phyloP scores from a whole-genome alignment of 1,140 invertebrate species.

The Argopecten irradians region DNA sequence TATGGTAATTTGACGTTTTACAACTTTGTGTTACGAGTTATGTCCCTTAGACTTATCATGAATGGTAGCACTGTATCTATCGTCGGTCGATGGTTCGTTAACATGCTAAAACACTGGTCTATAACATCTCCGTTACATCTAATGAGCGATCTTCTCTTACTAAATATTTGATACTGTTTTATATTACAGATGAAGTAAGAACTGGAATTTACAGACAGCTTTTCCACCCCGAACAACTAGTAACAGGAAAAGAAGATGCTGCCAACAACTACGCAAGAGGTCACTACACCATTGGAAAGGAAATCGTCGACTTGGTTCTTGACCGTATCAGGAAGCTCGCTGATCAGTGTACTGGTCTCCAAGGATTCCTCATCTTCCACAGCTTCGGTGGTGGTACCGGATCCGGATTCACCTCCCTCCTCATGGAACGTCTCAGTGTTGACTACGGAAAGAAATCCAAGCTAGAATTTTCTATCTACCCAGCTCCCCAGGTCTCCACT shows the following conservation, averaged over 20 bases:
- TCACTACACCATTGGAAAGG: conserved; percentile 80
- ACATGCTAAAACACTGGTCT: too few species aligned
- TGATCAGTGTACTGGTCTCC: conserved; percentile 58
- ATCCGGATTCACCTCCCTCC: conserved; percentile 86
- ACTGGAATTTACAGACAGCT: conserved; percentile 69
- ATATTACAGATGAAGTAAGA: conserved; percentile 77
- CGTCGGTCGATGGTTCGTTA: too few species aligned
- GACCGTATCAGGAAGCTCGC: conserved; percentile 80
- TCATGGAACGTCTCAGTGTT: conserved; percentile 91
- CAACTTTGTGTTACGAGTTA: too few species aligned
- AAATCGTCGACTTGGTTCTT: conserved; percentile 82
- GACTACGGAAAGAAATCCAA: conserved; percentile 94
- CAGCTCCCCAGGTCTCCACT: conserved; percentile 45
- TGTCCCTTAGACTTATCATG: too few species aligned
- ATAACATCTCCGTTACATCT: too few species aligned
- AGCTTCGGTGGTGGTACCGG: conserved; percentile 79
- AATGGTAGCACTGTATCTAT: too few species aligned
- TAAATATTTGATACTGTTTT: not conserved
- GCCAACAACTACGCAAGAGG: conserved; percentile 29
- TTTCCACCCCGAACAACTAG: conserved; percentile 43
- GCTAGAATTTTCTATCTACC: conserved; percentile 77
- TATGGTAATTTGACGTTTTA: too few species aligned
- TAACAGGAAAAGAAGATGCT: conserved; percentile 69
- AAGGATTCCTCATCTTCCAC: conserved; percentile 62
- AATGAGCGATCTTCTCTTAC: not conserved